Conservation (phyloP, 2,113 vertebrate species). For the Eubucco bourcierii region DNA sequence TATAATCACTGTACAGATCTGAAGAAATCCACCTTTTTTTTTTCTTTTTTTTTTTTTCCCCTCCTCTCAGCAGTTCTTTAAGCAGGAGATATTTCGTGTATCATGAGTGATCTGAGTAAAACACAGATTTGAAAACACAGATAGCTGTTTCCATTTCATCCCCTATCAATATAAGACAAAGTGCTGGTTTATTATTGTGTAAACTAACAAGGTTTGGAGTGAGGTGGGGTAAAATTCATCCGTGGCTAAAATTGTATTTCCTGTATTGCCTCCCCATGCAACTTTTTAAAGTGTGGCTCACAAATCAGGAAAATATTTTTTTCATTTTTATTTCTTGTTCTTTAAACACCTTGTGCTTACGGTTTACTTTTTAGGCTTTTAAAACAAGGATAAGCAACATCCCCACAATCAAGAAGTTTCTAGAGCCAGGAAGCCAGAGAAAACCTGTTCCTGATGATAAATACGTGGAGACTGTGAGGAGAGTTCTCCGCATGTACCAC, state of each 20-base stretch:
- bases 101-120: not conserved
- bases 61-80: not conserved
- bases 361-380: slow-evolving; percentile 75
- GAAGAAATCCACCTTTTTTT: not conserved
- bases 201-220: not conserved
- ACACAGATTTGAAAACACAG: not conserved
- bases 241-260: not conserved
- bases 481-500: slow-evolving; percentile 64
- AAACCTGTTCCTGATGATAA: slow-evolving; percentile 80
- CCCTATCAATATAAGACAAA: not conserved
- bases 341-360: not conserved
- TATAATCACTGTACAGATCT: not conserved
- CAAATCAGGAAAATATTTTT: not conserved
- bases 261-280: not conserved
- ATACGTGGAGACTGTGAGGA: slow-evolving; percentile 72
- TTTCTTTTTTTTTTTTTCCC: too few relatives aligned
- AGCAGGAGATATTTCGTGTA: not conserved
- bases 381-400: slow-evolving; percentile 77
- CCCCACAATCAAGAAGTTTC: slow-evolving; percentile 79
- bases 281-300: not conserved
- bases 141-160: not conserved
- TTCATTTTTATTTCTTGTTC: not conserved
- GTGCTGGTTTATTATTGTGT: not conserved
- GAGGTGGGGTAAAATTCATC: not conserved
- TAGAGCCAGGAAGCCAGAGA: slow-evolving; percentile 86